A percentile compares a stretch with the other conserved stretches of the same genome.
These are phyloP conservation scores for Spodoptera frugiperda DNA, from an alignment of 1,140 invertebrate species.

Conservation along the genomic window DNA sequence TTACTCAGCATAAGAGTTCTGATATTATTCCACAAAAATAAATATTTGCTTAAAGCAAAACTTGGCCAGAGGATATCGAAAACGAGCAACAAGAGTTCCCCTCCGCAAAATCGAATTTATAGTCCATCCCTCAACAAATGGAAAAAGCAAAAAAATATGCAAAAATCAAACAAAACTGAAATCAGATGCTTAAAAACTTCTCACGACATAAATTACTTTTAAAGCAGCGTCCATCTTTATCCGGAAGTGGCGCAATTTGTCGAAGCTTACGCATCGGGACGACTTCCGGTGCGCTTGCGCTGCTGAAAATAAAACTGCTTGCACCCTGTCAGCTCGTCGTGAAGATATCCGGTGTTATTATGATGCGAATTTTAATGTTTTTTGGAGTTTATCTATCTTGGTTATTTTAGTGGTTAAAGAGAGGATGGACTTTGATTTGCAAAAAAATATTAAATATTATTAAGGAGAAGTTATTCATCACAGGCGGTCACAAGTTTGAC, in stretches of 20 bases:
- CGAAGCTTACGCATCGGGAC: constrained; percentile 55
- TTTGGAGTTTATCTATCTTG: neutral
- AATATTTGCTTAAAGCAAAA: neutral
- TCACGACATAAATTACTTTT: constrained; percentile 42
- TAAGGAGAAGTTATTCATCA: too few relatives aligned
- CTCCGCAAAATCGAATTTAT: constrained; percentile 6
- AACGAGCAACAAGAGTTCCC: constrained; percentile 14
- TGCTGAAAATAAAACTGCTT: constrained; percentile 43
- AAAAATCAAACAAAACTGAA: constrained; percentile 27
- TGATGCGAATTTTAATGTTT: constrained; percentile 8
- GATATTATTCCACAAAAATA: too few relatives aligned
- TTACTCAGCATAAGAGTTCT: too few relatives aligned
- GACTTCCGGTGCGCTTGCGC: constrained; percentile 51
- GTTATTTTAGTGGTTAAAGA: too few relatives aligned
- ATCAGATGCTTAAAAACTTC: constrained; percentile 37
- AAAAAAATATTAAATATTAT: too few relatives aligned
- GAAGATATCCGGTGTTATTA: constrained; percentile 36
- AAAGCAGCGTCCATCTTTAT: constrained; percentile 34
- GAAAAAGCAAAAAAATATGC: constrained; percentile 3
- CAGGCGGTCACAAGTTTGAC: too few relatives aligned
- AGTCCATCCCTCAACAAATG: neutral
- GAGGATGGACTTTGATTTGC: too few relatives aligned
- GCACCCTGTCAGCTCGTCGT: constrained; percentile 16
- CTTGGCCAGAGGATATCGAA: constrained; percentile 4
- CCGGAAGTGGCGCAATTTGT: constrained; percentile 60